Base-by-base conservation (phyloP, 64 coral and sea anemone genomes). In the Montipora efflorescens region DNA sequence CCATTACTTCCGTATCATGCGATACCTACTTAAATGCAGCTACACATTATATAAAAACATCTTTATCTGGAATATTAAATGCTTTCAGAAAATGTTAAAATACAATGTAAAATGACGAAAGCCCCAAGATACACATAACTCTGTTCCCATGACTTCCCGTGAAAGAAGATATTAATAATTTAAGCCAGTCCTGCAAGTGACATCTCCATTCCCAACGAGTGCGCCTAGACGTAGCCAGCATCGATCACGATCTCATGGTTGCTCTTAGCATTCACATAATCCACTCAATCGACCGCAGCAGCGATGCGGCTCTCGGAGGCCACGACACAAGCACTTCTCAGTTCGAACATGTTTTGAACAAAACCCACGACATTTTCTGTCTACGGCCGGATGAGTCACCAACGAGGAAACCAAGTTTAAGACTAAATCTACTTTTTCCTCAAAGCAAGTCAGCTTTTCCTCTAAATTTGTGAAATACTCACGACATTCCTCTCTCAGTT, bases 321-420 rank as follows among this genome's bases (percentile, higher is more conserved):
- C 92, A 5, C 85, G 92, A 48, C 92, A 93, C 61, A 93, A 62
- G 57, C 92, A 93, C 45, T 88, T 93, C 12, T 88, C 87, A 10
- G 92, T 93, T n/a, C 92, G 71, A 2, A 93, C 76, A 45, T 93
- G 92, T 57, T 93, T 93, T 4, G 78, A 8, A 25, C 92, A 93
- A 44, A 62, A 88, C 51, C 92, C 92, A 3, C 83, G 83, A 74
- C 92, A 93, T 80, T 75, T 51, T 19, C 84, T 84, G 19, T 79
- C 84, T 18, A 15, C 18, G 15, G 75, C 25, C 7, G 82, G 82
- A 5, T 48, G 45, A 5, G 49, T 16, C 46, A 47, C 36, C 82
- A 46, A 86, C 16, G 82, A 86, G 2, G 82, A 86, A 21, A 86
- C 66, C 64, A 86, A 72, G 36, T 70, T 86, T 86, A 72, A 20